These are phyloP conservation scores for Platorchestia sp. DNA, from an alignment of 1,140 invertebrate species.

Conservation along the genomic window DNA sequence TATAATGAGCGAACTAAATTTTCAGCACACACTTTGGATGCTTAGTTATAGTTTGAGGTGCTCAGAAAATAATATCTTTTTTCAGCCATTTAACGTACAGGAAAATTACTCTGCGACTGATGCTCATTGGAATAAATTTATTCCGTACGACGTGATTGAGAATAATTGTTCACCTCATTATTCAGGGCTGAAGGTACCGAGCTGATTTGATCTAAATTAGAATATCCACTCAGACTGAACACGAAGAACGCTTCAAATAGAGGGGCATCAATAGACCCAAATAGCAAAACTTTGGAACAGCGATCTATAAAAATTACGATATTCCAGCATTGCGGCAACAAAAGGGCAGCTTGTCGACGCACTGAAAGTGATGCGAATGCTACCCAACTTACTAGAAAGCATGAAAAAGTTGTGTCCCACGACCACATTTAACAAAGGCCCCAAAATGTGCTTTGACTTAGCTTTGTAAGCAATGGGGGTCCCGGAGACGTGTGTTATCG, in stretches of 20 bases:
- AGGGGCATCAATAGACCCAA: not conserved
- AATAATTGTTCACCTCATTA: no score
- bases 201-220: not conserved
- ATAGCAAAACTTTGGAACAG: not conserved
- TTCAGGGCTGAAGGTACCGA: no score
- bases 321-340: no score
- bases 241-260: not conserved
- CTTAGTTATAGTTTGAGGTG: no score
- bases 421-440: not conserved
- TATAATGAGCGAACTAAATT: no score
- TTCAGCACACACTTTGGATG: no score
- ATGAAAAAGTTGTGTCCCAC: not conserved
- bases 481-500: not conserved
- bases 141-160: not conserved
- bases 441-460: not conserved
- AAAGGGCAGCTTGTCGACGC: not conserved
- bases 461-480: not conserved
- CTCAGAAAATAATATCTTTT: no score
- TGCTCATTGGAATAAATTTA: not conserved
- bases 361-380: not conserved
- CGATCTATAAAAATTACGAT: not conserved
- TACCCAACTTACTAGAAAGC: not conserved
- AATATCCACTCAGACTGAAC: not conserved
- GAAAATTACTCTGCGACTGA: not conserved
- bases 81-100: no score